These are phyloP conservation scores for Idaea biselata DNA, from an alignment of 2,888 invertebrate species.

Conservation along the genomic window DNA sequence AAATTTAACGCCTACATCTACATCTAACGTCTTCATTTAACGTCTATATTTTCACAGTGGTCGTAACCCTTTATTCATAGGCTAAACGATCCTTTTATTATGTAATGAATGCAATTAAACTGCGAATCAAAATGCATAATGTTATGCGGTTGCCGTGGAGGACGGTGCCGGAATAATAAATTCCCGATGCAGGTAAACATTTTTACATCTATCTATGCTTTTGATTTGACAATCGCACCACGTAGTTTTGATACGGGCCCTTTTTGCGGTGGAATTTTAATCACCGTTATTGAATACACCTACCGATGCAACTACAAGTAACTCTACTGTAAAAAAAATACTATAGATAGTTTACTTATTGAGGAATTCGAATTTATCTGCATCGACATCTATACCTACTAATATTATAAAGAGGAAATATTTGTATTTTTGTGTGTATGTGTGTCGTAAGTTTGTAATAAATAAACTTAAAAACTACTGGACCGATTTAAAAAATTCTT, in stretches of 20 bases:
- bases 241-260: conserved; percentile 47
- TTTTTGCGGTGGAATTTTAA: conserved; percentile 54
- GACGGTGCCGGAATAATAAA: conserved; percentile 47
- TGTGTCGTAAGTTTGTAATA: too few species aligned
- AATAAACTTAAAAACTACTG: too few species aligned
- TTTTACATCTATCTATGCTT: conserved; percentile 42
- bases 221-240: conserved; percentile 57
- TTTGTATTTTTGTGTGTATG: too few species aligned
- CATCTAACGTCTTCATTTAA: too few species aligned
- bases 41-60: conserved; percentile 25
- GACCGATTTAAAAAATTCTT: too few species aligned
- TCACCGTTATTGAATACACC: conserved; percentile 41
- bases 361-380: too few species aligned
- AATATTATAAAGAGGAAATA: too few species aligned
- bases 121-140: conserved; percentile 37
- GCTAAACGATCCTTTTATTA: conserved; percentile 29
- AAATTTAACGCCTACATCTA: too few species aligned
- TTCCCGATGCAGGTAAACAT: conserved; percentile 49
- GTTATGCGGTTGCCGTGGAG: conserved; percentile 41
- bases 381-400: too few species aligned
- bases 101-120: conserved; percentile 39
- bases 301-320: conserved; percentile 20
- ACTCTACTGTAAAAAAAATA: conserved; percentile 20
- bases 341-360: neutral
- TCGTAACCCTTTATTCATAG: conserved; percentile 4